These are phyloP conservation scores for Chaetophractus vellerosus DNA, from an alignment of 2,797 vertebrate genomes.

Conservation along the genomic window DNA sequence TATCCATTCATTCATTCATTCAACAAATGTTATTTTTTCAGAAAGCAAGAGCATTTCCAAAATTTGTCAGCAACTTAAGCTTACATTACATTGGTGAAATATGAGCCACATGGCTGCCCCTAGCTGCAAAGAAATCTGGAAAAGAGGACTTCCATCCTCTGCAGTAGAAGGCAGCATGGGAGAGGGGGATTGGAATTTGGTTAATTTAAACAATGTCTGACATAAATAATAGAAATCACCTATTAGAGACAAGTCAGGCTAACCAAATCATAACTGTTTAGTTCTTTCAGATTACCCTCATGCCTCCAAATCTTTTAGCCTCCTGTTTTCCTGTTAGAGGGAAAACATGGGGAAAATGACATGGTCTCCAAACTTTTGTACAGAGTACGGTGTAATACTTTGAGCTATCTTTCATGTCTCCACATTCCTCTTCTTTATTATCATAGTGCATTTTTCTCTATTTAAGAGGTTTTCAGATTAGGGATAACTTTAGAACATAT, in stretches of 20 bases:
- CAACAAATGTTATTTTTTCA: slow-evolving; percentile 33
- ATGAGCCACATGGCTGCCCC: background rate
- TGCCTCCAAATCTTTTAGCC: background rate
- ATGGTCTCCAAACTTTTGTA: background rate
- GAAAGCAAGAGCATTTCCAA: slow-evolving; percentile 19
- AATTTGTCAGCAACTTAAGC: background rate
- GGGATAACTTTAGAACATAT: background rate
- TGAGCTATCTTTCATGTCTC: background rate
- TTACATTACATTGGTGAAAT: background rate
- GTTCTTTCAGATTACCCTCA: background rate
- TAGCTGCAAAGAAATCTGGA: background rate
- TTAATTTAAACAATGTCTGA: background rate
- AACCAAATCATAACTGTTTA: background rate
- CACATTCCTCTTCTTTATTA: background rate
- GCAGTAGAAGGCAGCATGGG: background rate
- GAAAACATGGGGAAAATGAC: background rate
- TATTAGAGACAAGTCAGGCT: background rate
- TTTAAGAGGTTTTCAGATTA: background rate
- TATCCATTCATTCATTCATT: background rate
- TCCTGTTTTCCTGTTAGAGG: background rate
- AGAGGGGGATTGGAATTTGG: background rate
- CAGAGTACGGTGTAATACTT: background rate
- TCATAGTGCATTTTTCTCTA: background rate
- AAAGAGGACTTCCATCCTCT: background rate
- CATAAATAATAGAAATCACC: background rate